These are phyloP conservation scores for Galeruca laticollis DNA, from an alignment of 2,888 invertebrate species.

Conservation along the genomic window DNA sequence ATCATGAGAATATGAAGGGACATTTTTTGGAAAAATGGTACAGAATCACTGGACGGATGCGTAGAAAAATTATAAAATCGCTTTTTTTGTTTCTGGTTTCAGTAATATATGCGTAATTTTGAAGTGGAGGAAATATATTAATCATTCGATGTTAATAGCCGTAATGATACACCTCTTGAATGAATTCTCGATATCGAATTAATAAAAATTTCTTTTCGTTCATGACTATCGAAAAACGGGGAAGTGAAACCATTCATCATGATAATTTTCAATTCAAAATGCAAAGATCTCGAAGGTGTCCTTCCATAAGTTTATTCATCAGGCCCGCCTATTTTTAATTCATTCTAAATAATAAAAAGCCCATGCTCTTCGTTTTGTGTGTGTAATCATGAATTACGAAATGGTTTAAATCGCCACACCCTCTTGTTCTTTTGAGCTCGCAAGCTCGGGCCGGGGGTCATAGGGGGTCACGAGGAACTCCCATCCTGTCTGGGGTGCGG, in stretches of 20 bases:
- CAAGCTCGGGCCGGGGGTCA: conserved; percentile 55
- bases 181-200: conserved; percentile 4
- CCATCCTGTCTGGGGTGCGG: conserved; percentile 66
- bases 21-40: too few species aligned
- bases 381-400: conserved; percentile 60
- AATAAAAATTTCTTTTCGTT: conserved; percentile 18
- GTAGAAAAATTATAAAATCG: background rate
- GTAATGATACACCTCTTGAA: background rate
- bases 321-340: conserved; percentile 49
- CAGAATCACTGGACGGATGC: too few species aligned
- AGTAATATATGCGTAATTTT: background rate
- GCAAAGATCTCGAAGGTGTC: conserved; percentile 40
- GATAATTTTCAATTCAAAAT: conserved; percentile 37
- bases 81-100: background rate
- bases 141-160: background rate
- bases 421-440: conserved; percentile 58
- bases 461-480: conserved; percentile 64
- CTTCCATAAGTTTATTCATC: conserved; percentile 45
- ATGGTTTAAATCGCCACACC: conserved; percentile 60
- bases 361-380: conserved; percentile 46
- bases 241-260: conserved; percentile 37
- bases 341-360: conserved; percentile 49
- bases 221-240: conserved; percentile 31
- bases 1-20: too few species aligned
- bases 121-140: background rate